Evolutionary conservation across 2,797 vertebrate species (phyloP).

Genomic region (Urosaurus nigricauda): DNA sequence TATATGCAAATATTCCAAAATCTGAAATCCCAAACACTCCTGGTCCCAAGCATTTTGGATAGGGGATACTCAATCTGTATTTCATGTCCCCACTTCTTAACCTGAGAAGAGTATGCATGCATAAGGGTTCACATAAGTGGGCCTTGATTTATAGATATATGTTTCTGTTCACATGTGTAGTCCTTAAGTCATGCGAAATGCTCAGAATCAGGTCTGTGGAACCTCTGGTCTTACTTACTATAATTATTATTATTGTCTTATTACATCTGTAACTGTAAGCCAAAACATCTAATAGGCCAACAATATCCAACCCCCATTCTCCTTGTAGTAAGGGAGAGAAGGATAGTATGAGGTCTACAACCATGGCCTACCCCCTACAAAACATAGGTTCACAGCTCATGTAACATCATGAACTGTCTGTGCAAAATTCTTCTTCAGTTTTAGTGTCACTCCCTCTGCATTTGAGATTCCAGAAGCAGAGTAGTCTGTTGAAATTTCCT

Average conservation of each 20-base stretch:
- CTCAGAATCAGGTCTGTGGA: too few species aligned
- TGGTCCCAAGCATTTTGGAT: too few species aligned
- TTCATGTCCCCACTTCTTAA: neutral
- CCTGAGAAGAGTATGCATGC: neutral
- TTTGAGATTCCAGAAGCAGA: neutral
- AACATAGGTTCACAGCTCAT: neutral
- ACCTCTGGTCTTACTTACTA: too few species aligned
- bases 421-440: neutral
- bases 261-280: too few species aligned
- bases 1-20: too few species aligned
- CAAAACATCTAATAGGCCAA: neutral
- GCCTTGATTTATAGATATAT: neutral
- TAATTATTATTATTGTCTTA: too few species aligned
- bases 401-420: neutral
- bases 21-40: too few species aligned
- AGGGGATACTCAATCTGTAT: too few species aligned
- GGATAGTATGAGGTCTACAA: too few species aligned
- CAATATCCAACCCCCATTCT: neutral
- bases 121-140: neutral
- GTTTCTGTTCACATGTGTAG: neutral
- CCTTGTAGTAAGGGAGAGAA: neutral
- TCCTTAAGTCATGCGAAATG: too few species aligned
- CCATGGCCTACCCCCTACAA: neutral
- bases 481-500: neutral
- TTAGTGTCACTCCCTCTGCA: neutral